Evolutionary conservation across 2,113 vertebrate genomes (phyloP).

Genomic region (Siniperca chuatsi): DNA sequence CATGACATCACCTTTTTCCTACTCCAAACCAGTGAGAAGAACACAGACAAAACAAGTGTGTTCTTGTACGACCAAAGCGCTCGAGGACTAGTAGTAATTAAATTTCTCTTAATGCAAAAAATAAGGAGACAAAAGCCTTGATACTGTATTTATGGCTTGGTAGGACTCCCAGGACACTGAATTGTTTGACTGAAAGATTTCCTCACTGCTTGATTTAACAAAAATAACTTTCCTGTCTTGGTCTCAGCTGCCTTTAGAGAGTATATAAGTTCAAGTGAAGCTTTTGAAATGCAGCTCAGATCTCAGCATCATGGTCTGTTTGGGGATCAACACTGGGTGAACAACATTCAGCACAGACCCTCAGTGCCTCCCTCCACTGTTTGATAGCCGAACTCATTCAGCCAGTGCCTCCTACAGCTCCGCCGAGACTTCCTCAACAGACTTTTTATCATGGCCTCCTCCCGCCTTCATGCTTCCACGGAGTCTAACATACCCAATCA

Average conservation of each 20-base stretch:
- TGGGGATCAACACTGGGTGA: conserved; percentile 48
- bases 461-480: conserved; percentile 49
- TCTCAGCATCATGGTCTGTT: conserved; percentile 47
- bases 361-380: conserved; percentile 45
- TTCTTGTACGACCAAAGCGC: neutral
- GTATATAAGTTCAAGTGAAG: neutral
- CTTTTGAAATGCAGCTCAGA: conserved; percentile 63
- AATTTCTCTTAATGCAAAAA: neutral
- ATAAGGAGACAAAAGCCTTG: neutral
- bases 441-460: conserved; percentile 51
- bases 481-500: conserved; percentile 69
- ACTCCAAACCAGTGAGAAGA: neutral
- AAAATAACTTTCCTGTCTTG: neutral
- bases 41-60: neutral
- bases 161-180: neutral
- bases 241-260: conserved; percentile 28
- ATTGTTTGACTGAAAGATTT: conserved; percentile 23
- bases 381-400: conserved; percentile 60
- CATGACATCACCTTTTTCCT: neutral
- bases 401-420: conserved; percentile 55
- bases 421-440: conserved; percentile 49
- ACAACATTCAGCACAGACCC: conserved; percentile 60
- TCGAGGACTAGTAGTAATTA: neutral
- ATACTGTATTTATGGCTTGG: neutral
- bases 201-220: conserved; percentile 25